Base-by-base conservation (phyloP, 2,113 vertebrate genomes). In the Pseudois nayaur region DNA sequence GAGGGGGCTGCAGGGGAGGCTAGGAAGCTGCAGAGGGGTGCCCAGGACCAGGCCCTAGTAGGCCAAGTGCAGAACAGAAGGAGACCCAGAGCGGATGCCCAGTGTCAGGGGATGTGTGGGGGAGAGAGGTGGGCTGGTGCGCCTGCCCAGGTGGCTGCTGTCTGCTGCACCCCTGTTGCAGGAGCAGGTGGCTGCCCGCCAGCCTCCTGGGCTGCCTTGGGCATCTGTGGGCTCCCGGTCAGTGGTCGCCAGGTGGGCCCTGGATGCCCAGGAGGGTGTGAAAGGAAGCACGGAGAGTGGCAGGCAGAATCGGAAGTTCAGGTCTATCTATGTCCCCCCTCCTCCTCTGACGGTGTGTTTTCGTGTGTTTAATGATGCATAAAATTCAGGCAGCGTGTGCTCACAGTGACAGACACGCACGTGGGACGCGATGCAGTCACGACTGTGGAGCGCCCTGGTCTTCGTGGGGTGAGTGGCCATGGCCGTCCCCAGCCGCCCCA, bases 261-360 rank as follows among this genome's bases (percentile, higher is more conserved):
- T 5, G 45, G 40, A 1, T 71, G 40, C 33, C 43, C 82, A 14
- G 89, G 33, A 21, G 25, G 5, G 4, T 2, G n/a, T 4, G 78
- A 33, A 48, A 43, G 79, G 82, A n/a, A 1, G 25, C 52, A 1
- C 0, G 0, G 89, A 4, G 62, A 9, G 10, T 19, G 1, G 52
- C 86, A 43, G 67, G 15, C 57, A 33, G 97, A 94, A 62, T 88
- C 13, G 76, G 89, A 84, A 5, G 86, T 52, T 45, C 15, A 19
- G 88, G 59, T 55, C 95, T 94, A 62, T 93, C 82, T 94, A 6
- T 36, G 74, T 50, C 59, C 83, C n/a, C 67, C 7, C 15, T 60
- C 79, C 40, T 84, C 67, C 90, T 62, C 90, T 52, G 13, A 87
- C 36, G 89, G 83, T 45, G n/a, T 81, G 74, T 97, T 94, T 96